Conservation (phyloP, 2,797 vertebrate species). For the Phoxinus dragarum region DNA sequence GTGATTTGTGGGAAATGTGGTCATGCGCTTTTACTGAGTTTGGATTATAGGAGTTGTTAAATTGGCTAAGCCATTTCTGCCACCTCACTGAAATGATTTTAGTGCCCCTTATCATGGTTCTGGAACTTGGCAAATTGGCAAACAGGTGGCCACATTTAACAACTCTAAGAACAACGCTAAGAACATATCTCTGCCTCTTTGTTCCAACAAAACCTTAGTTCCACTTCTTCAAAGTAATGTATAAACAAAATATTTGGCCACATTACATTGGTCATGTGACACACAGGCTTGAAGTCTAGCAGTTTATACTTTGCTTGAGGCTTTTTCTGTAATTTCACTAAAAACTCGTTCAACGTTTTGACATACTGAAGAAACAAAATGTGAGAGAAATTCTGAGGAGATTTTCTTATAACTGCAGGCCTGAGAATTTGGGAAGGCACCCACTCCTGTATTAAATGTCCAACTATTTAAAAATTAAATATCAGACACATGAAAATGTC, state of each 20-base stretch:
- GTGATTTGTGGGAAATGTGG: conserved; percentile 3
- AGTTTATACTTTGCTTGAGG: neutral
- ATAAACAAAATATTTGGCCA: conserved; percentile 12
- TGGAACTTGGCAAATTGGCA: conserved; percentile 14
- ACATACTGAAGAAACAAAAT: neutral
- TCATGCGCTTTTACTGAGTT: conserved; percentile 17
- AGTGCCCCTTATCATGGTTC: neutral
- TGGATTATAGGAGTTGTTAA: conserved; percentile 25
- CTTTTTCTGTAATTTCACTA: neutral
- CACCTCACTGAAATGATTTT: conserved; percentile 16
- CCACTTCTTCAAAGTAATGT: neutral
- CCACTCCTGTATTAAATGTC: neutral
- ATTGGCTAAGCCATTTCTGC: conserved; percentile 15
- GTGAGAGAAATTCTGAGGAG: neutral
- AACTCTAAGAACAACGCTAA: conserved; percentile 11
- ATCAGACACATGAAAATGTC: neutral
- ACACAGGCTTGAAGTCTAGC: neutral
- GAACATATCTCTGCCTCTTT: neutral
- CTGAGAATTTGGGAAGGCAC: neutral
- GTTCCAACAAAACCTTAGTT: conserved; percentile 4
- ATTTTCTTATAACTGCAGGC: neutral
- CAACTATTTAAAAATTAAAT: neutral
- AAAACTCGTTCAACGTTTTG: neutral
- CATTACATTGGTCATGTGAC: neutral
- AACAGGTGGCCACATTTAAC: conserved; percentile 26